Conservation (phyloP, 2,797 vertebrate genomes). For the Peromyscus attwateri region DNA sequence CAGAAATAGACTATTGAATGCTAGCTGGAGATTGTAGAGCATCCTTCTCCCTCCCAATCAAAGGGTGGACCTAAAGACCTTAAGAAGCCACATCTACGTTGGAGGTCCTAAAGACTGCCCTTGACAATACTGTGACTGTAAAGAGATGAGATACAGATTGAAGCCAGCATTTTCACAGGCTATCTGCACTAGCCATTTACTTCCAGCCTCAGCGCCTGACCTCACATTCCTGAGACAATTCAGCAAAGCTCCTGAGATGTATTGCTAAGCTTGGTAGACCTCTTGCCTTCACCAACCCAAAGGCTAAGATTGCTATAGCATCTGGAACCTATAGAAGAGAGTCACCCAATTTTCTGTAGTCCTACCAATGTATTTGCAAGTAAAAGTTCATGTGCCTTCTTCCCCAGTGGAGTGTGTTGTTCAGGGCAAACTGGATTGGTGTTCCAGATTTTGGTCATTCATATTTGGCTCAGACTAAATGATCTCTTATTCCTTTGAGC, state of each 20-base stretch:
- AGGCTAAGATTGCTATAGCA: background rate
- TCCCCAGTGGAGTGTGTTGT: background rate
- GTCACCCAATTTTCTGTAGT: background rate
- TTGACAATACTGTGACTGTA: background rate
- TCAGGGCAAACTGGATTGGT: background rate
- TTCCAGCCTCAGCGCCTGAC: background rate
- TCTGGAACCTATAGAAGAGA: background rate
- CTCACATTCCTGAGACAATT: background rate
- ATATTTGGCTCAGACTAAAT: background rate
- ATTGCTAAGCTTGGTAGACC: background rate
- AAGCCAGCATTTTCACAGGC: background rate
- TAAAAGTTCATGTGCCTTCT: background rate
- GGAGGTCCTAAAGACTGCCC: background rate
- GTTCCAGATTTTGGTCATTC: background rate
- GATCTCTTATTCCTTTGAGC: background rate
- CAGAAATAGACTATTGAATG: background rate
- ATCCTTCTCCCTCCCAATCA: background rate
- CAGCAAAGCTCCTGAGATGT: background rate
- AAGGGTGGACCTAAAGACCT: background rate
- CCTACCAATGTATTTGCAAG: background rate
- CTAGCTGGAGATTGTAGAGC: background rate
- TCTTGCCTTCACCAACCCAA: background rate
- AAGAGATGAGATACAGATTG: background rate
- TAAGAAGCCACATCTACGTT: background rate
- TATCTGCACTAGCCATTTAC: background rate